Conservation (phyloP, 2,797 vertebrate species). For the Propithecus perrieri region DNA sequence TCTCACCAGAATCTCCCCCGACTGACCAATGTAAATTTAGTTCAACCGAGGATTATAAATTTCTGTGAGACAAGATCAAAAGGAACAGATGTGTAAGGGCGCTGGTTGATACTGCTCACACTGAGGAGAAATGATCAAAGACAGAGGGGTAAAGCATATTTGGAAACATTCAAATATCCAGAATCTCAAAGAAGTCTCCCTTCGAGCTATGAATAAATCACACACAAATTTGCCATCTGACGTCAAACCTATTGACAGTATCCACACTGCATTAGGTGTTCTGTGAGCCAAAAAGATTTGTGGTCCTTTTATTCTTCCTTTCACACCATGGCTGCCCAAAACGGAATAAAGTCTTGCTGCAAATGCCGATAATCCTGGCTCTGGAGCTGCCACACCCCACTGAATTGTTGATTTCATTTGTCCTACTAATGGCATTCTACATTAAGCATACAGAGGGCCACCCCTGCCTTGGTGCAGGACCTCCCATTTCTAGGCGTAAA, state of each 20-base stretch:
- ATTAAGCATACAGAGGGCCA: slow-evolving; percentile 34
- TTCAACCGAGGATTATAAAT: slow-evolving; percentile 87
- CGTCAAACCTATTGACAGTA: slow-evolving; percentile 80
- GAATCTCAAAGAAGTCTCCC: slow-evolving; percentile 83
- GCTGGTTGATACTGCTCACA: slow-evolving; percentile 77
- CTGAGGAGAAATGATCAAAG: slow-evolving; percentile 86
- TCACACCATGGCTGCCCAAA: slow-evolving; percentile 73
- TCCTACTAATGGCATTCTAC: slow-evolving; percentile 44
- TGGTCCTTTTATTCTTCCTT: slow-evolving; percentile 71
- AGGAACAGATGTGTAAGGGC: slow-evolving; percentile 84
- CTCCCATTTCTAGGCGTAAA: neutral
- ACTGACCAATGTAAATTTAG: slow-evolving; percentile 86
- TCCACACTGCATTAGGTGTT: slow-evolving; percentile 79
- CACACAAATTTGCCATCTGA: slow-evolving; percentile 80
- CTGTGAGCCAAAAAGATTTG: slow-evolving; percentile 77
- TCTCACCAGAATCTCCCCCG: slow-evolving; percentile 82
- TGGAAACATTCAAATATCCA: slow-evolving; percentile 85
- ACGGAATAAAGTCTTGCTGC: slow-evolving; percentile 67
- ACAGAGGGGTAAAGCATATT: slow-evolving; percentile 78
- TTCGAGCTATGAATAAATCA: slow-evolving; percentile 86
- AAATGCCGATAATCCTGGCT: slow-evolving; percentile 58
- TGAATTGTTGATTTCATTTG: slow-evolving; percentile 69
- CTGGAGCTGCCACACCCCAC: neutral
- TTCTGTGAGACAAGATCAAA: slow-evolving; percentile 89
- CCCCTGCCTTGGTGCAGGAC: neutral